These are phyloP conservation scores for Anoncus sp. DNA, from an alignment of 2,888 invertebrate genomes.

Conservation along the genomic window DNA sequence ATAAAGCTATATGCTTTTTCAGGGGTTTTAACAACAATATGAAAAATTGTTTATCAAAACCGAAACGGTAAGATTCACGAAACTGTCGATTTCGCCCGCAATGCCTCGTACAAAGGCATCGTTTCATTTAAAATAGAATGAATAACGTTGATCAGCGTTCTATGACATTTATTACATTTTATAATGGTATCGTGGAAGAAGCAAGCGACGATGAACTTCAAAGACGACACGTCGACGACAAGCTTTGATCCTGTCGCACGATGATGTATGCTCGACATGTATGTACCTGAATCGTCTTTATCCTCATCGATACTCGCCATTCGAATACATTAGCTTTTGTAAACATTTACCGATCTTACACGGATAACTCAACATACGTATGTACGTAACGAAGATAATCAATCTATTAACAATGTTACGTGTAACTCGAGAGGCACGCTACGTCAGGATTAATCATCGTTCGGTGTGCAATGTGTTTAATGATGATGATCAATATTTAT, in stretches of 20 bases:
- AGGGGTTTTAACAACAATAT: too few species aligned
- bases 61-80: too few species aligned
- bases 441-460: constrained; percentile 35
- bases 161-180: constrained; percentile 61
- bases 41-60: too few species aligned
- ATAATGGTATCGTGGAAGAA: constrained; percentile 49
- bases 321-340: constrained; percentile 15
- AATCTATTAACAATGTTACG: constrained; percentile 40
- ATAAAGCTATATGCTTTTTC: too few species aligned
- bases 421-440: background rate
- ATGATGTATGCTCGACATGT: constrained; percentile 62
- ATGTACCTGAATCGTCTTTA: constrained; percentile 57
- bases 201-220: constrained; percentile 36
- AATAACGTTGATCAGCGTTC: constrained; percentile 56
- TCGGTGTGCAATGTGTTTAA: constrained; percentile 3
- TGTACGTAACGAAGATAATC: constrained; percentile 12
- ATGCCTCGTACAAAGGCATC: background rate
- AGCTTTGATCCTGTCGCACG: constrained; percentile 41
- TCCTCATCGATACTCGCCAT: constrained; percentile 32
- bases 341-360: constrained; percentile 38
- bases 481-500: constrained; percentile 36
- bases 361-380: constrained; percentile 12
- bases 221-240: constrained; percentile 23
- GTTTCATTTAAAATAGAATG: constrained; percentile 37
- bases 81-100: background rate